Evolutionary conservation across 1,140 invertebrate species (phyloP), one percentile per base, ranked within the genome.

Genomic region (Plutomurus gul): DNA sequence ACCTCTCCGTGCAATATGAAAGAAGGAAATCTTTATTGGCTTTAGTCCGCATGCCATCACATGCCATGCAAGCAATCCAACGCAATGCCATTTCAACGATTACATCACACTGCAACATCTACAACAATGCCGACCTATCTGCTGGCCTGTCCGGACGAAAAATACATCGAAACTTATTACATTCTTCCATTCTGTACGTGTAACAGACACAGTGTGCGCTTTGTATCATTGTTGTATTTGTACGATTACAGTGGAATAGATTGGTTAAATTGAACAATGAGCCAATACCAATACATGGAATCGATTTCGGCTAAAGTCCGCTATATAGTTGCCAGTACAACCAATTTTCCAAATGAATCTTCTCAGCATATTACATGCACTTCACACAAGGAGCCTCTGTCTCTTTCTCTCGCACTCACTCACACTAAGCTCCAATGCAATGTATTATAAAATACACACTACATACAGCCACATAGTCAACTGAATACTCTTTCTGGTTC

Each of bases 311-410:
- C 16, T 33, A 33, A 60, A 16, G 22, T n/a, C 25, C 47, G 25
- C 18, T 22, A 49, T 49, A 20, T 18, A 49, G 4, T 46, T 20
- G 51, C 20, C 10, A 65, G 16, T n/a, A 47, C 16, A 27, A 6
- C 22, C 72, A 74, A 74, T 74, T 74, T 74, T 74, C 72, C 25
- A 74, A 74, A 74, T 74, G 72, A 74, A 47, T 40, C 51, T 60
- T 60, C 33, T 27, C 25, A n/a, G 51, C 18, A 16, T 43, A n/a
- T n/a, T 43, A 13, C 39, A 8, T 43, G n/a, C n/a, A n/a, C n/a
- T n/a, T n/a, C n/a, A n/a, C n/a, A n/a, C n/a, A n/a, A n/a, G n/a
- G n/a, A n/a, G n/a, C n/a, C n/a, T n/a, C n/a, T n/a, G n/a, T n/a
- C n/a, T n/a, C n/a, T n/a, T n/a, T n/a, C n/a, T n/a, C n/a, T n/a